phyloP scores from a whole-genome alignment of 2,888 invertebrate genomes.

The Drosophila atroscutellata region DNA sequence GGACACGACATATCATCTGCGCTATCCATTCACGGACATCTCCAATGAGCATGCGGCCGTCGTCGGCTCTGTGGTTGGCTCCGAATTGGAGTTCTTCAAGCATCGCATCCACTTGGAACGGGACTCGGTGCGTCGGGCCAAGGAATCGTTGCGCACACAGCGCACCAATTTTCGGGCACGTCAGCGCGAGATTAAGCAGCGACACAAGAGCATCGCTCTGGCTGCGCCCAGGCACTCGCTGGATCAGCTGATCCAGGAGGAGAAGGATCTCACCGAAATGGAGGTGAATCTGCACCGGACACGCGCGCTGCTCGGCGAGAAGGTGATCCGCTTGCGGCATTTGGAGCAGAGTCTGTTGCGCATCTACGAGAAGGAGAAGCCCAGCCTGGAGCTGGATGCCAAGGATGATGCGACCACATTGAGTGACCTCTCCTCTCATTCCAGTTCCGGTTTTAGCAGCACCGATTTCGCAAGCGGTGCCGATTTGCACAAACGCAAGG shows the following conservation, averaged over 20 bases:
- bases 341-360: slow-evolving; percentile 91
- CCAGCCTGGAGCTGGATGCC: slow-evolving; percentile 78
- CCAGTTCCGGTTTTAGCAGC: slow-evolving; percentile 87
- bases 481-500: slow-evolving; percentile 83
- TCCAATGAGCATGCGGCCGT: slow-evolving; percentile 81
- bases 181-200: slow-evolving; percentile 87
- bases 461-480: slow-evolving; percentile 88
- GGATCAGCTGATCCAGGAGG: slow-evolving; percentile 88
- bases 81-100: slow-evolving; percentile 93
- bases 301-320: slow-evolving; percentile 91
- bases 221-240: slow-evolving; percentile 77
- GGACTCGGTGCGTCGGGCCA: slow-evolving; percentile 93
- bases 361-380: slow-evolving; percentile 84
- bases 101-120: slow-evolving; percentile 92
- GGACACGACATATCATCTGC: slow-evolving; percentile 91
- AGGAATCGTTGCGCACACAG: slow-evolving; percentile 90
- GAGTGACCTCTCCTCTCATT: slow-evolving; percentile 88
- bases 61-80: slow-evolving; percentile 83
- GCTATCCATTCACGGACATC: slow-evolving; percentile 92
- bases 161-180: slow-evolving; percentile 89
- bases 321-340: slow-evolving; percentile 92
- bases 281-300: slow-evolving; percentile 93
- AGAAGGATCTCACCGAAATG: slow-evolving; percentile 92
- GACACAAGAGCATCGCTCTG: slow-evolving; percentile 74
- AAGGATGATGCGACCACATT: slow-evolving; percentile 87